Evolutionary conservation across 2,113 vertebrate genomes (phyloP).

Genomic region (Vicugna pacos): DNA sequence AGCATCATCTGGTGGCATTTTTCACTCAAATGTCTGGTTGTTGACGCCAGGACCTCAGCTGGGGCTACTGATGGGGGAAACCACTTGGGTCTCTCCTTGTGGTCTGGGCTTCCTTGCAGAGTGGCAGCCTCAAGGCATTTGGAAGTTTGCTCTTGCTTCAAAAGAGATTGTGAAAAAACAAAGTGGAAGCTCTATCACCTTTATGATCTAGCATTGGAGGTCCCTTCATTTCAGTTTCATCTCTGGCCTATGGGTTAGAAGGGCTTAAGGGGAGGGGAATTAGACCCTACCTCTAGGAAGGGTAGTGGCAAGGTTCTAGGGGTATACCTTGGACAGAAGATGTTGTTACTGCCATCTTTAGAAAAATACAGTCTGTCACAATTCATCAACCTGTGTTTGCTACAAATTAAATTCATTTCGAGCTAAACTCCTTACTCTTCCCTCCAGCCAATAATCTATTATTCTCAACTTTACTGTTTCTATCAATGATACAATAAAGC

Average conservation of each 20-base stretch:
- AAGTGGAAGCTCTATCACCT: background rate
- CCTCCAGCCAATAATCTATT: background rate
- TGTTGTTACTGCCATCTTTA: background rate
- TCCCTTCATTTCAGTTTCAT: background rate
- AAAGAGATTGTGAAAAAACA: background rate
- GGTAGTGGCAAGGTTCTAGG: background rate
- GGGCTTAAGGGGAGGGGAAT: background rate
- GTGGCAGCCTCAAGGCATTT: background rate
- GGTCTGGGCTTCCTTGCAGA: background rate
- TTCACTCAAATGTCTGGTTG: background rate
- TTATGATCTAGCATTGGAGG: background rate
- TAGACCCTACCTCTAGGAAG: background rate
- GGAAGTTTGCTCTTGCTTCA: background rate
- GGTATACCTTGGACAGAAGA: background rate
- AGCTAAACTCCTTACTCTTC: background rate
- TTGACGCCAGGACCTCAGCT: background rate
- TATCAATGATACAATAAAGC: background rate
- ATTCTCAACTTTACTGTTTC: background rate
- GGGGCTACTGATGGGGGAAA: background rate
- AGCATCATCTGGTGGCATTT: background rate
- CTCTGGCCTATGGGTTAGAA: background rate
- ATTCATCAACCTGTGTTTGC: background rate
- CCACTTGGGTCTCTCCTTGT: background rate
- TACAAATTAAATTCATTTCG: background rate
- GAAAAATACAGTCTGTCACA: background rate